Evolutionary conservation across 1,140 invertebrate genomes (phyloP), one percentile per base, ranked within the genome.

Genomic region (Aphelinus atriplicis): DNA sequence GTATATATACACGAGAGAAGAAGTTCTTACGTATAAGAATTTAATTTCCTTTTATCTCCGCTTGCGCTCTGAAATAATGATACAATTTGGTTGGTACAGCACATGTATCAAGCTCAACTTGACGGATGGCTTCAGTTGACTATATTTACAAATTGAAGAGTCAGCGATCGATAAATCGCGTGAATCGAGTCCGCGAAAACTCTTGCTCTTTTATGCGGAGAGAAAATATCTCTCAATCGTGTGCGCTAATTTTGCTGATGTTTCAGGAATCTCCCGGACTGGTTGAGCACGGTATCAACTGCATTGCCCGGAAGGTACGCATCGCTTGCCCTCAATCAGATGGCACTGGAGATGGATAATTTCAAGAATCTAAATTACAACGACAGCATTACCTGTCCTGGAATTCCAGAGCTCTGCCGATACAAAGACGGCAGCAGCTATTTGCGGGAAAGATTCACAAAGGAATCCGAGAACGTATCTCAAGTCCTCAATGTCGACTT

Each of bases 361-460:
- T 79, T 85, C 9, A 58, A 80, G 1, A 89, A 89, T 84, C 86
- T 88, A 78, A 82, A 73, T 71, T 90, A 85, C 81, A 90, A 90
- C 82, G 89, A 89, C 72, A 89, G 88, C 78, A 83, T 90, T 1
- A 80, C 85, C 75, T 90, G 81, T 85, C 90, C 85, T 80, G 91
- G 70, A 84, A 89, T 80, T 74, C 89, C 48, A 86, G 92, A 87
- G 64, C 71, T 87, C 48, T 95, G 94, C 76, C 87, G 92, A 60
- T 95, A 95, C 78, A 83, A 91, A 0, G 93, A 92, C 78, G 94
- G 94, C 0, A 92, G 91, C 75, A 90, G 92, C 1, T 95, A 92
- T 83, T 81, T 96, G 7, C 89, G 91, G 0, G 94, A 95, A 85
- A 86, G 94, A 26, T 95, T 94, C 78, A 91, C 91, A 1, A 88